Evolutionary conservation across 2,888 invertebrate genomes (phyloP).

Genomic region (Aleiodes alternator): DNA sequence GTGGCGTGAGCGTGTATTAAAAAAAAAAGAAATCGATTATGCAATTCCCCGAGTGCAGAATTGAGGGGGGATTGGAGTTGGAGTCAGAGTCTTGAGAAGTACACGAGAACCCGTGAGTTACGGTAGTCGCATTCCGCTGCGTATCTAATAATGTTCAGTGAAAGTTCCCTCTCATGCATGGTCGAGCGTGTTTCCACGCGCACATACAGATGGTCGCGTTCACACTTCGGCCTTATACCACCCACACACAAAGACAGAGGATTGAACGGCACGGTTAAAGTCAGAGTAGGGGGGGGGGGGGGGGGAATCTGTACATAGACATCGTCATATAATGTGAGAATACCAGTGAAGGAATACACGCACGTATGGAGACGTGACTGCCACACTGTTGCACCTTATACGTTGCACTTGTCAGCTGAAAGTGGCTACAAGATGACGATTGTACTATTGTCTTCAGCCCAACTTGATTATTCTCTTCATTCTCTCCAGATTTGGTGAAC

Average conservation of each 20-base stretch:
- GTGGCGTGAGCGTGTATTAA: background rate
- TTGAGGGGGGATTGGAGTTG: slow-evolving; percentile 25
- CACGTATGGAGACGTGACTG: slow-evolving; percentile 34
- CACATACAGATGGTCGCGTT: slow-evolving; percentile 57
- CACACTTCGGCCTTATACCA: slow-evolving; percentile 38
- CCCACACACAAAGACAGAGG: slow-evolving; percentile 41
- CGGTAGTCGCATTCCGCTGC: slow-evolving; percentile 73
- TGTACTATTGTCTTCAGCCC: background rate
- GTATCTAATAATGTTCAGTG: slow-evolving; percentile 74
- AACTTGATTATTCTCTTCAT: too few relatives aligned
- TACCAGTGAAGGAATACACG: slow-evolving; percentile 10
- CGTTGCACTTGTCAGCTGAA: slow-evolving; percentile 49
- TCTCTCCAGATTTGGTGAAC: too few relatives aligned
- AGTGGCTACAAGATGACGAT: slow-evolving; percentile 21
- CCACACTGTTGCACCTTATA: slow-evolving; percentile 30
- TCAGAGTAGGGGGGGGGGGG: too few relatives aligned
- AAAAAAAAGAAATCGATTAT: slow-evolving; percentile 56
- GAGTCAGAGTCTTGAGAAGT: slow-evolving; percentile 38
- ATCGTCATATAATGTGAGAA: slow-evolving; percentile 39
- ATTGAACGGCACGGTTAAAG: slow-evolving; percentile 34
- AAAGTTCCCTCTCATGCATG: slow-evolving; percentile 70
- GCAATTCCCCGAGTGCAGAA: slow-evolving; percentile 49
- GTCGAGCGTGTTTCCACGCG: slow-evolving; percentile 67
- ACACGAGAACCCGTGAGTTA: slow-evolving; percentile 59
- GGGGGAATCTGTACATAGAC: slow-evolving; percentile 44